Conservation (phyloP, 37 sponge, comb jelly and placozoan genomes). For the Amphimedon queenslandica region DNA sequence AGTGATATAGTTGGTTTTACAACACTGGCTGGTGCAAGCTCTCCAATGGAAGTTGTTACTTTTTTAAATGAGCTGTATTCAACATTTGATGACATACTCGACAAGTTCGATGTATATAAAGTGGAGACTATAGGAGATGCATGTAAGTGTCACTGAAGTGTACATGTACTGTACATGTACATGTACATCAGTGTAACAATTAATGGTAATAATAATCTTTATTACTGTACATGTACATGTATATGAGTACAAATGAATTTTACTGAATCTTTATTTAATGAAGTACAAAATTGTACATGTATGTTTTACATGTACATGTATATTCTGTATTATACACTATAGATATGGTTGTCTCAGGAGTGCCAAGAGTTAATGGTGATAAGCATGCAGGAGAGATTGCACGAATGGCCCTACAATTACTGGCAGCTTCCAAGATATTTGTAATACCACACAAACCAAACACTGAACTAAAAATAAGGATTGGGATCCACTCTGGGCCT, state of each 20-base stretch:
- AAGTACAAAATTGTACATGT: too few species aligned
- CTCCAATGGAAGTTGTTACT: slow-evolving; percentile 83
- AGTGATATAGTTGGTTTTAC: slow-evolving; percentile 96
- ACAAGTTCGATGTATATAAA: slow-evolving; percentile 89
- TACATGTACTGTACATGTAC: too few species aligned
- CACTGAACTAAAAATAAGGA: slow-evolving; percentile 65
- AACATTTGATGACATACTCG: slow-evolving; percentile 78
- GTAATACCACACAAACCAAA: slow-evolving; percentile 74
- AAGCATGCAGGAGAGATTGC: slow-evolving; percentile 87
- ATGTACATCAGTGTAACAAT: too few species aligned
- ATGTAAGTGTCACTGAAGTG: slow-evolving; percentile 79
- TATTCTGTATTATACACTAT: too few species aligned
- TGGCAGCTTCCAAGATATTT: slow-evolving; percentile 56
- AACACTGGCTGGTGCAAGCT: slow-evolving; percentile 56
- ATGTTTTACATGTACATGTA: too few species aligned
- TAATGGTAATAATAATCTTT: not conserved
- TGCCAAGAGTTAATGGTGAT: slow-evolving; percentile 74
- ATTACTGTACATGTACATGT: too few species aligned
- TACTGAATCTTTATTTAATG: not conserved
- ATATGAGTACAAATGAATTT: too few species aligned
- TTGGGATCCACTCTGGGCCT: slow-evolving; percentile 87
- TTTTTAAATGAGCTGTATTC: slow-evolving; percentile 86
- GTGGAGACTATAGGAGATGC: slow-evolving; percentile 96
- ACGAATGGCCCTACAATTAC: slow-evolving; percentile 79
- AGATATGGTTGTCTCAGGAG: slow-evolving; percentile 95